Evolutionary conservation across 2,797 vertebrate genomes (phyloP).

Genomic region (Corythornis leucogaster): DNA sequence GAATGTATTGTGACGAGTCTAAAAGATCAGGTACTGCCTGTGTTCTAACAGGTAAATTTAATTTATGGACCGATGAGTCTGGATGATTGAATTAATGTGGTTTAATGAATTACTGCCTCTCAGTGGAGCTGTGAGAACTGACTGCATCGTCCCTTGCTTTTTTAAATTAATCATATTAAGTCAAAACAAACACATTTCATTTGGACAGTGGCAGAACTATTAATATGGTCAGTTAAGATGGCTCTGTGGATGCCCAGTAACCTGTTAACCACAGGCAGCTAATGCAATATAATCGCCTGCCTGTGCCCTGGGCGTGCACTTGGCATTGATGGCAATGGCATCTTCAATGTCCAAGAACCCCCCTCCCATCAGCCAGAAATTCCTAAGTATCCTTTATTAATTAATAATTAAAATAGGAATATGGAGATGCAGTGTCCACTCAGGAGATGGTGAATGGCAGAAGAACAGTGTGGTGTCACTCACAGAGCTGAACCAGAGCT

Average conservation of each 20-base stretch:
- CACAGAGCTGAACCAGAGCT: fast-evolving
- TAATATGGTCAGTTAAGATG: not conserved
- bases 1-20: not conserved
- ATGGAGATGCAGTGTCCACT: not conserved
- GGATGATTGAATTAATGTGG: not conserved
- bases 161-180: not conserved
- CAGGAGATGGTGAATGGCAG: not conserved
- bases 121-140: not conserved
- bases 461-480: not conserved
- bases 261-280: not conserved
- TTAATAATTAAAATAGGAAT: not conserved
- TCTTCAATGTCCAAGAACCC: not conserved
- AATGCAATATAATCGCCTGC: fast-evolving
- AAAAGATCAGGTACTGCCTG: not conserved
- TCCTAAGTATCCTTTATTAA: not conserved
- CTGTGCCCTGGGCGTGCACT: not conserved
- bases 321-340: not conserved
- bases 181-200: not conserved
- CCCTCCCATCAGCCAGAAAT: not conserved
- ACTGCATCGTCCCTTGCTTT: not conserved
- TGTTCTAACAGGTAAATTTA: not conserved
- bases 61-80: not conserved
- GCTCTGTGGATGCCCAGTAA: not conserved
- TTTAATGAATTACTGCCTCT: conserved; percentile 11
- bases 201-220: not conserved